Percentiles rank a stretch among this genome's conserved stretches.
Evolutionary conservation across 2,888 invertebrate species (phyloP).

Genomic region (Leucoptera coffeella): DNA sequence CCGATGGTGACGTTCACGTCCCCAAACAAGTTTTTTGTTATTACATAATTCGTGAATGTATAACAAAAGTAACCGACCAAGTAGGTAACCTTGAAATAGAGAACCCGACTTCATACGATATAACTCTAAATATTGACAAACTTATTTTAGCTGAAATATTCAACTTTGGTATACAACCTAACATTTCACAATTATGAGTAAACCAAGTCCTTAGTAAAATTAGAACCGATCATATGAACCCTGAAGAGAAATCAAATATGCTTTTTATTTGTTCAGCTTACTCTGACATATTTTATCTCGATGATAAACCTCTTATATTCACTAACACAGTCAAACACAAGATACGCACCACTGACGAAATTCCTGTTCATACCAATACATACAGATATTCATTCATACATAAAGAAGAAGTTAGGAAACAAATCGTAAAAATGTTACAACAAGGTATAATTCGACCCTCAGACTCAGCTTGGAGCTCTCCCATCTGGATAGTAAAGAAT

Average conservation of each 20-base stretch:
- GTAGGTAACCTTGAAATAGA: background rate
- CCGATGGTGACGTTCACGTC: too few species aligned
- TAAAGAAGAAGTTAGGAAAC: constrained; percentile 5
- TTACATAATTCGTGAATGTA: too few species aligned
- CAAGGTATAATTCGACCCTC: constrained; percentile 6
- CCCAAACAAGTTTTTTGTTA: too few species aligned
- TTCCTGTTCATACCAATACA: constrained; percentile 6
- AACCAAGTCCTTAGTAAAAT: too few species aligned
- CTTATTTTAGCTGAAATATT: background rate
- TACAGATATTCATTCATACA: constrained; percentile 6
- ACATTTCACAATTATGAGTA: background rate
- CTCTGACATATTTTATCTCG: background rate
- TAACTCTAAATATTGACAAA: background rate
- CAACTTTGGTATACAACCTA: background rate
- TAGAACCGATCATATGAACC: background rate
- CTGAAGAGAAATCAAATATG: background rate
- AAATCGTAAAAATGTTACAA: constrained; percentile 6
- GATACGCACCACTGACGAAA: background rate
- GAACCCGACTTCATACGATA: background rate
- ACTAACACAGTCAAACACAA: background rate
- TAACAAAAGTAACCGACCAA: too few species aligned
- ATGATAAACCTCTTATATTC: background rate
- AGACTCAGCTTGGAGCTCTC: constrained; percentile 6
- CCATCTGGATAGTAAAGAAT: too few species aligned
- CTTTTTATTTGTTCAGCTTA: background rate